Evolutionary conservation across 2,888 invertebrate species (phyloP).

Genomic region (Protonemura montana): DNA sequence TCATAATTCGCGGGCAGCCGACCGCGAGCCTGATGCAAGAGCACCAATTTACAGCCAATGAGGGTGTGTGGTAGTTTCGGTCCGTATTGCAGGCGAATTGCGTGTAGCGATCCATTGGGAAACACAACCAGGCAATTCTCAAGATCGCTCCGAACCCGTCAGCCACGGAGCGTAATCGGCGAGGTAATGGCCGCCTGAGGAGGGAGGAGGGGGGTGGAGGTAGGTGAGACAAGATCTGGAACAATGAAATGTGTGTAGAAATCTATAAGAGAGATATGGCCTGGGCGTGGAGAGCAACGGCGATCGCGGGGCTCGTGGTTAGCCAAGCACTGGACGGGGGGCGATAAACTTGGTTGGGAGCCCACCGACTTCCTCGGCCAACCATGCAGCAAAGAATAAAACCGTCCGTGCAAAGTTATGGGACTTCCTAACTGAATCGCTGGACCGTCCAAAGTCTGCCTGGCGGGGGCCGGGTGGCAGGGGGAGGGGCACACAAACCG

Average conservation of each 20-base stretch:
- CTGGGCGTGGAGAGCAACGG: neutral
- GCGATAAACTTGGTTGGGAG: neutral
- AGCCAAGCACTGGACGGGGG: neutral
- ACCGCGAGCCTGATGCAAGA: neutral
- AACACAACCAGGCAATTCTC: neutral
- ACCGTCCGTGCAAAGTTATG: constrained; percentile 31
- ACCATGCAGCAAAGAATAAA: constrained; percentile 37
- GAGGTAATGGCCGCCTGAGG: neutral
- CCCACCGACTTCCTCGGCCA: constrained; percentile 20
- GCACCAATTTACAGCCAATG: neutral
- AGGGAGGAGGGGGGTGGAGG: neutral
- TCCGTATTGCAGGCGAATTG: neutral
- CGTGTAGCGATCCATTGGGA: neutral
- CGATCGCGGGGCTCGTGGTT: neutral
- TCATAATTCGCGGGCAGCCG: neutral
- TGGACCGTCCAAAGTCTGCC: constrained; percentile 8
- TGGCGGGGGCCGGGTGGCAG: neutral
- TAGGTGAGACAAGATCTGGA: neutral
- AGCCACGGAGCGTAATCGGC: neutral
- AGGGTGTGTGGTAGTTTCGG: neutral
- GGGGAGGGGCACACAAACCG: neutral
- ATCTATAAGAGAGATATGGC: neutral
- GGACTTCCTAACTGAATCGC: constrained; percentile 33
- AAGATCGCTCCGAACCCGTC: neutral
- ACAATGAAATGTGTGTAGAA: neutral